Evolutionary conservation across 2,113 vertebrate species (phyloP), one percentile per base, ranked within the genome.

Genomic region (Pseudorectes ferrugineus): DNA sequence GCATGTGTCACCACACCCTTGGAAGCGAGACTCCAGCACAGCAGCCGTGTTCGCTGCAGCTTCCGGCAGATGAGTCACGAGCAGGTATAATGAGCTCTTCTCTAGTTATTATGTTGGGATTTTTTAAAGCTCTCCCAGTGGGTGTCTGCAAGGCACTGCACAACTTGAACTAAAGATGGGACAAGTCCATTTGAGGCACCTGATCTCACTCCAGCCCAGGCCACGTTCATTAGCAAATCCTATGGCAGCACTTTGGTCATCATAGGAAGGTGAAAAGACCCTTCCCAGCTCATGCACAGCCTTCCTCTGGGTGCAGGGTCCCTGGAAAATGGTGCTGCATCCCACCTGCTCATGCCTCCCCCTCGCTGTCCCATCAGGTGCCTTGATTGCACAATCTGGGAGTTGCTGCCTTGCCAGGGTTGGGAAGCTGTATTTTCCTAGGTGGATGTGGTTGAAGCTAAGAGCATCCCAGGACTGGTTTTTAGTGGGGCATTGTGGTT

Each of bases 341-440:
- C n/a, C 43, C 2, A 7, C 45, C 38, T 1, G 1, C 63, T 83
- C 1, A 0, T 38, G 26, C 43, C 21, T 74, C 33, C 71, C 21
- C 38, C 38, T 61, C 0, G 0, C 33, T 40, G 24, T 45, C 55
- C 14, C 2, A 1, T 9, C 9, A 17, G 15, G 16, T 2, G 1
- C 36, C 74, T 67, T 5, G 3, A 38, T 10, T 7, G 26, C 6
- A 9, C 45, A 12, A 0, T 8, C 42, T 36, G 7, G 14, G 57
- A 25, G 11, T 26, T 78, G 38, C 43, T 45, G 25, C 57, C 33
- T 81, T 70, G 42, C 49, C 1, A 2, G 19, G 14, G 1, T 14
- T 14, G 33, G 54, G 55, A 66, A 81, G 33, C 42, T 71, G 15
- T 40, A 5, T 42, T 87, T 46, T 87, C 42, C 73, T 31, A 26